These are phyloP conservation scores for Salpingus planirostris DNA, from an alignment of 2,888 invertebrate species.

Conservation along the genomic window DNA sequence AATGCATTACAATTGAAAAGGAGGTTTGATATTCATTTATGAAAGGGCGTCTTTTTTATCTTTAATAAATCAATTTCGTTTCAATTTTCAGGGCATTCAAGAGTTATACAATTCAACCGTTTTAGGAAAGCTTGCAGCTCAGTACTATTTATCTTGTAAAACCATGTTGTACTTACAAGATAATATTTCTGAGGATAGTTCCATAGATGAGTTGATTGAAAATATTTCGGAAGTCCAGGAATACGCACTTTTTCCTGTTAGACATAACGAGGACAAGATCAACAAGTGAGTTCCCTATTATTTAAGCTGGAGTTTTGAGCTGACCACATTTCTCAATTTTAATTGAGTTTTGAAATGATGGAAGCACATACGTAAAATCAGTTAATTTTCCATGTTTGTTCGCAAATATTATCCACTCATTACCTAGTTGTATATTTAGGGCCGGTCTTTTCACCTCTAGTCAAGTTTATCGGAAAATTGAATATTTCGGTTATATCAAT, in stretches of 20 bases:
- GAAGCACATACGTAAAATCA: too few relatives aligned
- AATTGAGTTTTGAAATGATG: too few relatives aligned
- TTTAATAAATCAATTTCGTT: neutral
- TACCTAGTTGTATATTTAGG: too few relatives aligned
- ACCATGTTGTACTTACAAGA: conserved; percentile 80
- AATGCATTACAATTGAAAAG: conserved; percentile 59
- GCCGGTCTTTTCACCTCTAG: too few relatives aligned
- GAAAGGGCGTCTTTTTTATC: neutral
- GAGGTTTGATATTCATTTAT: conserved; percentile 46
- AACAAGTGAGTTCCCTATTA: conserved; percentile 79
- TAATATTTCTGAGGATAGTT: conserved; percentile 53
- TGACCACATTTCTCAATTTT: too few relatives aligned
- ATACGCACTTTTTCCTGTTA: conserved; percentile 86
- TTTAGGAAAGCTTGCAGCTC: conserved; percentile 89
- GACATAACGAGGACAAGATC: conserved; percentile 93
- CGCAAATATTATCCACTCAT: too few relatives aligned
- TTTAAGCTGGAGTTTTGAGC: too few relatives aligned
- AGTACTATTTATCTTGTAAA: conserved; percentile 89
- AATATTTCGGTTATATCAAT: too few relatives aligned
- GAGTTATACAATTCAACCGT: conserved; percentile 57
- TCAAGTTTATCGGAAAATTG: too few relatives aligned
- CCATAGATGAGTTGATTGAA: conserved; percentile 63
- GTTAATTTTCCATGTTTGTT: too few relatives aligned
- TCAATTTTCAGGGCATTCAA: conserved; percentile 45
- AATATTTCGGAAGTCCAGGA: conserved; percentile 82